These are phyloP conservation scores for Trichosurus vulpecula DNA, from an alignment of 2,797 vertebrate genomes.

Conservation along the genomic window DNA sequence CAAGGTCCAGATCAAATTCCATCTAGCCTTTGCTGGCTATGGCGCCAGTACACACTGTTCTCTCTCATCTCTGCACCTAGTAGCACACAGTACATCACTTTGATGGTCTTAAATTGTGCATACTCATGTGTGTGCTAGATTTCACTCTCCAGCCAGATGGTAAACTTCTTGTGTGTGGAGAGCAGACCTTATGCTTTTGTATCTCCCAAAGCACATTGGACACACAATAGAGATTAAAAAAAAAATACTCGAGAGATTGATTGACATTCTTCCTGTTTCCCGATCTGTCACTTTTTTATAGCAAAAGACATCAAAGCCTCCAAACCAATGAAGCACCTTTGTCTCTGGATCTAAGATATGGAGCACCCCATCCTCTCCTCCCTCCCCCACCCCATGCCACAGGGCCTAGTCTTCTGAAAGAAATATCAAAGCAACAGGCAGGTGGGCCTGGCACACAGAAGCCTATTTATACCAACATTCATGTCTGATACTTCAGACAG, in stretches of 20 bases:
- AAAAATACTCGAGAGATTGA: not conserved
- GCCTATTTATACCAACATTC: constrained; percentile 24
- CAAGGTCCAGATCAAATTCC: not conserved
- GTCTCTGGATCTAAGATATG: not conserved
- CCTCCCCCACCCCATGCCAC: not conserved
- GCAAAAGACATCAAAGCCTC: not conserved
- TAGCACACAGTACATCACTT: not conserved
- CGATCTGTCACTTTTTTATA: not conserved
- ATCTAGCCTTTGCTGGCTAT: not conserved
- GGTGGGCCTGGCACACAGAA: constrained; percentile 65
- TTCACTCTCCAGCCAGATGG: not conserved
- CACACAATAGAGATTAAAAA: not conserved
- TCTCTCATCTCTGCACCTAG: not conserved
- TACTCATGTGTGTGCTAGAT: not conserved
- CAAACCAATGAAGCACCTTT: not conserved
- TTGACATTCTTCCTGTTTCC: not conserved
- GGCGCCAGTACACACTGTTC: not conserved
- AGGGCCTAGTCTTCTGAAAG: constrained; percentile 69
- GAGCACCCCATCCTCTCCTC: not conserved
- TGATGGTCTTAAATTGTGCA: not conserved
- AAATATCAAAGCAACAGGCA: constrained; percentile 49
- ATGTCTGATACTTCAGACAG: constrained; percentile 64
- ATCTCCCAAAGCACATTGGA: not conserved
- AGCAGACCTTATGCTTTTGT: not conserved
- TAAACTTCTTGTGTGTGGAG: not conserved